These are phyloP conservation scores for Ranitomeya imitator DNA, from an alignment of 2,113 vertebrate species.

Conservation along the genomic window DNA sequence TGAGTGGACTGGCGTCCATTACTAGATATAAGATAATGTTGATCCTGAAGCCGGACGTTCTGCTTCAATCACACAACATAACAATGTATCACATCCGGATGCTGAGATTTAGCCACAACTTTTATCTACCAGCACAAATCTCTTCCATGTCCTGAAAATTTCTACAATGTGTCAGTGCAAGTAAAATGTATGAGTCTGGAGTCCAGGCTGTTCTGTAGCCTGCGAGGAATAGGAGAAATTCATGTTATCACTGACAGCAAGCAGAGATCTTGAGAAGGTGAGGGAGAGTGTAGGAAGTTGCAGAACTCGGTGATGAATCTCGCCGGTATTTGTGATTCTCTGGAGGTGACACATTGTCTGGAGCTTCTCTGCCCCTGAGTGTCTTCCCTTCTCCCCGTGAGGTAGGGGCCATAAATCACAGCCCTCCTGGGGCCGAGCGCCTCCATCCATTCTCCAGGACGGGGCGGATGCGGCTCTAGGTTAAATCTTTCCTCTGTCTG, in stretches of 20 bases:
- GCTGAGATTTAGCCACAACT: not conserved
- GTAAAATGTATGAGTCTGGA: not conserved
- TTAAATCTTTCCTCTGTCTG: constrained; percentile 30
- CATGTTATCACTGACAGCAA: not conserved
- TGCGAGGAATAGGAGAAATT: not conserved
- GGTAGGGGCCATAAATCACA: constrained; percentile 41
- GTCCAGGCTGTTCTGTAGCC: not conserved
- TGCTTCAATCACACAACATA: not conserved
- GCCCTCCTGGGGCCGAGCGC: constrained; percentile 1
- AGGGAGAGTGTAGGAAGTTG: not conserved
- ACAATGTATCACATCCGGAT: not conserved
- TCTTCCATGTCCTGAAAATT: not conserved
- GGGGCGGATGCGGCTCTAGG: not conserved
- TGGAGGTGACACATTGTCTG: not conserved
- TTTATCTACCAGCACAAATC: not conserved
- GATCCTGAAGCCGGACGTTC: not conserved
- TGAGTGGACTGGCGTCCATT: not conserved
- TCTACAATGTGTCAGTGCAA: not conserved
- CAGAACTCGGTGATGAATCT: not conserved
- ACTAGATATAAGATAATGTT: not conserved
- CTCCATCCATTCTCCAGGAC: constrained; percentile 12
- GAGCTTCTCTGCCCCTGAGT: constrained; percentile 3
- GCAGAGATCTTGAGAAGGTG: not conserved
- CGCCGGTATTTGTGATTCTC: not conserved
- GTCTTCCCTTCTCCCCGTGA: constrained; percentile 11